Evolutionary conservation across 2,113 vertebrate genomes (phyloP), one percentile per base, ranked within the genome.

Genomic region (Callospermophilus lateralis): DNA sequence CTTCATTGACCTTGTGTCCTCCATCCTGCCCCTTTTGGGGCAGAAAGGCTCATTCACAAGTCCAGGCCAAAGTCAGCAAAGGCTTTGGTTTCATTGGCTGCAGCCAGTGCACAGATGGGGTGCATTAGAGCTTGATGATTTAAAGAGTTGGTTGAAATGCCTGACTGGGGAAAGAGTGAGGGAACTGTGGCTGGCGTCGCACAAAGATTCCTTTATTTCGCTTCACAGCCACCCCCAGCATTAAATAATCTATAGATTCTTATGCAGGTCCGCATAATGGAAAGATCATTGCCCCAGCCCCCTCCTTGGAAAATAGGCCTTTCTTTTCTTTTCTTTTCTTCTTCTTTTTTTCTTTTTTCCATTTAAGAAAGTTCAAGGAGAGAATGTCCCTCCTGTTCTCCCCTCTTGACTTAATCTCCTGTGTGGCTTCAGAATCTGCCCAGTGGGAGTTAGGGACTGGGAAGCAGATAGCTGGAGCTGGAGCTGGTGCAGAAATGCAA

Each of bases 1-100:
- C 92, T 58, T 68, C 28, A 20, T 53, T 89, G 92, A 90, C 90
- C 22, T 89, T 39, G 0, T 55, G 55, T 94, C 95, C 96, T 97
- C 74, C 92, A 97, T 96, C 83, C 93, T 97, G 77, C 86, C 84
- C 86, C 20, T 73, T 86, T 55, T 80, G 92, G 97, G 68, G 77
- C n/a, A 98, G 97, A 97, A 97, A 95, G 95, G 74, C 97, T 97
- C 95, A 79, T 97, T 98, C 96, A 94, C 93, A 96, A 98, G 94
- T 63, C 95, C 68, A 84, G 93, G 98, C 98, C 98, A 97, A 93
- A 97, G 96, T 97, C 97, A 98, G 98, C 96, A 97, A 76, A 22
- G 93, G 4, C 97, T 98, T 96, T 42, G 74, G 79, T 98, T 98
- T 98, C 98, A 93, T 72, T 97, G 86, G 97, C 96, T 94, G 20